A percentile compares a stretch with the other conserved stretches of the same genome.
Evolutionary conservation across 2,113 vertebrate species (phyloP).

Genomic region (Beaufortia kweichowensis): DNA sequence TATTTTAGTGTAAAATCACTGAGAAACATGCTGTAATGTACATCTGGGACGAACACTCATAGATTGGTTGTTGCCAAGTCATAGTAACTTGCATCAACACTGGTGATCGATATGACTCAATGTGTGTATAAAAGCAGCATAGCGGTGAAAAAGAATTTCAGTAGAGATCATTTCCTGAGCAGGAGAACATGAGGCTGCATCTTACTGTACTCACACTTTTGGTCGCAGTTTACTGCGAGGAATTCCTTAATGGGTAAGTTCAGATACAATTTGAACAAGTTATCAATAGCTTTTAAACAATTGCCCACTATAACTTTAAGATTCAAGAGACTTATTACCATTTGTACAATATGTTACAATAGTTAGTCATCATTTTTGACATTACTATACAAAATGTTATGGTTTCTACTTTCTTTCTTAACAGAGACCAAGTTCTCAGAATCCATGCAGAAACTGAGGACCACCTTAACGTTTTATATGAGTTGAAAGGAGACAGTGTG

Average conservation of each 20-base stretch:
- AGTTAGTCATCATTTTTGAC: no score
- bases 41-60: slow-evolving; percentile 53
- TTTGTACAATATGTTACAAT: neutral
- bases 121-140: slow-evolving; percentile 3
- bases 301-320: no score
- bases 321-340: neutral
- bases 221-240: slow-evolving; percentile 57
- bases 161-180: neutral
- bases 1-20: neutral
- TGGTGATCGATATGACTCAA: slow-evolving; percentile 1
- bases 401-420: neutral
- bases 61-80: neutral
- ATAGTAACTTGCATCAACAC: slow-evolving; percentile 29
- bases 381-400: no score
- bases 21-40: slow-evolving; percentile 52
- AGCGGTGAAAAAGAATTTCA: neutral
- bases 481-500: slow-evolving; percentile 48
- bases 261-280: no score
- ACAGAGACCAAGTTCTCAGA: slow-evolving; percentile 70
- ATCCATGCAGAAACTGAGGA: slow-evolving; percentile 60
- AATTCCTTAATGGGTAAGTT: slow-evolving; percentile 64
- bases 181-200: slow-evolving; percentile 56
- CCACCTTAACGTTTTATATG: slow-evolving; percentile 61
- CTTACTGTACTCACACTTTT: slow-evolving; percentile 60
- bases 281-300: no score